A percentile compares a stretch with the other conserved stretches of the same genome.
phyloP scores from a whole-genome alignment of 2,113 vertebrate genomes.

The Podarcis cretensis region DNA sequence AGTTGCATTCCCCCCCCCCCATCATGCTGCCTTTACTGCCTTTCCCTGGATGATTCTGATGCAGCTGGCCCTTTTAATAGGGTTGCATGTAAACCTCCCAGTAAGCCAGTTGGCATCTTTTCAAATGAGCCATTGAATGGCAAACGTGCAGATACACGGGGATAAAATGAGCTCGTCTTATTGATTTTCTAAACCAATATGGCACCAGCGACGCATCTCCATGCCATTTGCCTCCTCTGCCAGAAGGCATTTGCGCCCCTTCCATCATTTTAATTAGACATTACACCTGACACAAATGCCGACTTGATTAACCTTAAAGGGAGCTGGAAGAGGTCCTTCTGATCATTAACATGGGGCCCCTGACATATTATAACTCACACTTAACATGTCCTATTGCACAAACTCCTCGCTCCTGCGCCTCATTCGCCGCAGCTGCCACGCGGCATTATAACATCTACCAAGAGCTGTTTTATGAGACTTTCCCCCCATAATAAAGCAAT shows the following conservation, averaged over 20 bases:
- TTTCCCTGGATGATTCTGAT: not conserved
- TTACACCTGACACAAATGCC: constrained; percentile 85
- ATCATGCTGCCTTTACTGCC: not conserved
- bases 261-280: constrained; percentile 87
- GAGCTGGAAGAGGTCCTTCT: constrained; percentile 75
- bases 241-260: constrained; percentile 68
- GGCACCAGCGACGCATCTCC: constrained; percentile 72
- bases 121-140: constrained; percentile 77
- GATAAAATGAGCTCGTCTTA: constrained; percentile 82
- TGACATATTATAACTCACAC: constrained; percentile 79
- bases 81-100: constrained; percentile 37
- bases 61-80: constrained; percentile 34
- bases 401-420: constrained; percentile 71
- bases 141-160: constrained; percentile 74
- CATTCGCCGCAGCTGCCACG: constrained; percentile 61
- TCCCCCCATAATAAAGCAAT: constrained; percentile 71
- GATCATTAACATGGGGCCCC: constrained; percentile 77
- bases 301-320: constrained; percentile 86
- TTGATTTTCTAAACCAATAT: constrained; percentile 86
- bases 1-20: not conserved
- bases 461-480: constrained; percentile 69
- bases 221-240: constrained; percentile 80
- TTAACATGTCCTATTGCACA: constrained; percentile 77
- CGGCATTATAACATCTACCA: constrained; percentile 72
- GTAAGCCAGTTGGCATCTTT: constrained; percentile 73